A percentile compares a stretch with the other conserved stretches of the same genome.
Evolutionary conservation across 2,113 vertebrate genomes (phyloP).

Genomic region (Balaenoptera acutorostrata): DNA sequence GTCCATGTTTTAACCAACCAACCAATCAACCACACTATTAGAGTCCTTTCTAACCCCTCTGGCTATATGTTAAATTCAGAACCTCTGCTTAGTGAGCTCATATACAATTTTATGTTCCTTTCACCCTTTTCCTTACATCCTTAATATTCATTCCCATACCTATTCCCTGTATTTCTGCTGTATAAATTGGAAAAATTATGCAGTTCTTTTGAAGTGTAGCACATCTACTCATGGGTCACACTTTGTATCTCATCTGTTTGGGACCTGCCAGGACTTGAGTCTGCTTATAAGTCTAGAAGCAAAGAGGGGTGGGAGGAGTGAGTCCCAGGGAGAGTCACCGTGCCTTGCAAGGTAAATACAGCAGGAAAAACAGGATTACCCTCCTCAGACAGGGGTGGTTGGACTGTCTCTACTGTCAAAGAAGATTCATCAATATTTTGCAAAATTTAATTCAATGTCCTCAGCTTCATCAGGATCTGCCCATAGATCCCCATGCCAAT

Average conservation of each 20-base stretch:
- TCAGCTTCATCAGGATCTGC: neutral
- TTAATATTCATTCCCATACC: neutral
- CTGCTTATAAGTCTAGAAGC: neutral
- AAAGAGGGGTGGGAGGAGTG: neutral
- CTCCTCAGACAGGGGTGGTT: neutral
- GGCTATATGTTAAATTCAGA: neutral
- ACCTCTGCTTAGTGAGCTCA: neutral
- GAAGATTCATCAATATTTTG: neutral
- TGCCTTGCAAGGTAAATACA: neutral
- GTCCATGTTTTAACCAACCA: neutral
- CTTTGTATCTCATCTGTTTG: neutral
- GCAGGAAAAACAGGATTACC: neutral
- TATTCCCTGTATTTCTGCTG: neutral
- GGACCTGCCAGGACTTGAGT: neutral
- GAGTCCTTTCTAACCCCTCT: neutral
- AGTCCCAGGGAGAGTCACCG: neutral
- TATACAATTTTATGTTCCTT: neutral
- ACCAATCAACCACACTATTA: neutral
- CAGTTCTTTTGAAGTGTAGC: neutral
- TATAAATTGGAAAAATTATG: neutral
- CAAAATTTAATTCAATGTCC: neutral
- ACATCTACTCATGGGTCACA: neutral
- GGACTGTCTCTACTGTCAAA: neutral
- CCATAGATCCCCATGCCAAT: neutral
- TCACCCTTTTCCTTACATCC: neutral